Evolutionary conservation across 2,113 vertebrate genomes (phyloP), one percentile per base, ranked within the genome.

Genomic region (Bufo bufo): DNA sequence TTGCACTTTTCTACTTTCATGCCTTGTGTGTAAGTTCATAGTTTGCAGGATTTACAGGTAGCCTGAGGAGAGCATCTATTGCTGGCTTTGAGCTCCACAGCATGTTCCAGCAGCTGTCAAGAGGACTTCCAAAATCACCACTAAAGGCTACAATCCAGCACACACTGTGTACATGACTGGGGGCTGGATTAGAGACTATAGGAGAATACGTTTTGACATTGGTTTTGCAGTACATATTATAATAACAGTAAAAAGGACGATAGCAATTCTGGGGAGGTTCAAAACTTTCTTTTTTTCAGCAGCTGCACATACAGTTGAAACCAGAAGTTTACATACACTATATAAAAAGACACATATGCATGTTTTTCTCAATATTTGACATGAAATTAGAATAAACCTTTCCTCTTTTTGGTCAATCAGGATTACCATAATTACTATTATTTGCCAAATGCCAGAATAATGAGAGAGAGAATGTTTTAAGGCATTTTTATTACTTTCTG

Each of bases 131-230:
- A 79, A n/a, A 33, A 58, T 79, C 52, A 23, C 77, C 52, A 58
- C 77, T 79, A 14, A 79, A 79, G 52, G 75, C 49, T 49, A 77
- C 49, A 50, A 50, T 77, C 49, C 77, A 56, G 23, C 45, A 6
- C 56, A 61, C 56, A 43, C 6, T 80, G 6, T 80, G n/a, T 81
- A 61, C 33, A 81, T 59, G 78, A 61, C 78, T 61, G 54, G 56
- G 33, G 61, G 78, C 78, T 43, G 78, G 23, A 59, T 81, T 61
- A 81, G 16, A 61, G 3, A 45, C 23, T 81, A 19, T 6, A 17
- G 54, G 12, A 81, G 23, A 81, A 81, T 23, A 81, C 43, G 78
- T 81, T 59, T 33, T 81, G 78, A 81, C 56, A 61, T 81, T 81
- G 78, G 12, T 59, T 61, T 81, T 59, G 9, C 56, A 16, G 77